These are phyloP conservation scores for Zelleria hepariella DNA, from an alignment of 2,888 invertebrate genomes.

Conservation along the genomic window DNA sequence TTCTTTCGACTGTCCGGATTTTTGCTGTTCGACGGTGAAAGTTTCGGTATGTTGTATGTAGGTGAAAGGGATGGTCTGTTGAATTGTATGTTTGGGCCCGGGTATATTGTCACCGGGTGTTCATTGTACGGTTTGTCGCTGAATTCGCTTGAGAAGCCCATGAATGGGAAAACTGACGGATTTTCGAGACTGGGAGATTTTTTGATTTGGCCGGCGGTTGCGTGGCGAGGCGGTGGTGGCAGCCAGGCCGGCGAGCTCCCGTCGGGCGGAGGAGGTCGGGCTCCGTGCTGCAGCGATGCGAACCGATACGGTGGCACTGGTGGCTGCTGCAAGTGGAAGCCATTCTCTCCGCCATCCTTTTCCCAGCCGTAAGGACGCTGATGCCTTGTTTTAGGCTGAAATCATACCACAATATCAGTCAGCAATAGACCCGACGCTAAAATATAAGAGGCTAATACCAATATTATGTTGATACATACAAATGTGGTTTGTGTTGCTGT, in stretches of 20 bases:
- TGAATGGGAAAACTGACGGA: conserved; percentile 60
- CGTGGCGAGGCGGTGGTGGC: conserved; percentile 51
- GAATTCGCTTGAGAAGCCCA: conserved; percentile 66
- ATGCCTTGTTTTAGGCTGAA: conserved; percentile 82
- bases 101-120: conserved; percentile 78
- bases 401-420: conserved; percentile 16
- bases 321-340: conserved; percentile 66
- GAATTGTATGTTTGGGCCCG: conserved; percentile 65
- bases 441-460: neutral
- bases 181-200: conserved; percentile 60
- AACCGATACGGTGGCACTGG: conserved; percentile 75
- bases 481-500: conserved; percentile 85
- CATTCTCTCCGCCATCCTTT: conserved; percentile 52
- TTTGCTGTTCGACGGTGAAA: conserved; percentile 56
- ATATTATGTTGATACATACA: conserved; percentile 63
- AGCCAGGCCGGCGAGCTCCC: conserved; percentile 51
- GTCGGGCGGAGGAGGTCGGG: conserved; percentile 44
- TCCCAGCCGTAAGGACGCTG: conserved; percentile 84
- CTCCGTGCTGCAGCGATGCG: conserved; percentile 78
- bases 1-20: conserved; percentile 41
- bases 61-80: conserved; percentile 53
- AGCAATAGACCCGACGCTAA: neutral
- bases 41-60: conserved; percentile 47
- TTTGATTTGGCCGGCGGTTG: conserved; percentile 29
- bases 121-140: conserved; percentile 72